Percentiles rank a stretch among this genome's conserved stretches.
These are phyloP conservation scores for Gulo gulo DNA, from an alignment of 2,113 vertebrate species.

Conservation along the genomic window DNA sequence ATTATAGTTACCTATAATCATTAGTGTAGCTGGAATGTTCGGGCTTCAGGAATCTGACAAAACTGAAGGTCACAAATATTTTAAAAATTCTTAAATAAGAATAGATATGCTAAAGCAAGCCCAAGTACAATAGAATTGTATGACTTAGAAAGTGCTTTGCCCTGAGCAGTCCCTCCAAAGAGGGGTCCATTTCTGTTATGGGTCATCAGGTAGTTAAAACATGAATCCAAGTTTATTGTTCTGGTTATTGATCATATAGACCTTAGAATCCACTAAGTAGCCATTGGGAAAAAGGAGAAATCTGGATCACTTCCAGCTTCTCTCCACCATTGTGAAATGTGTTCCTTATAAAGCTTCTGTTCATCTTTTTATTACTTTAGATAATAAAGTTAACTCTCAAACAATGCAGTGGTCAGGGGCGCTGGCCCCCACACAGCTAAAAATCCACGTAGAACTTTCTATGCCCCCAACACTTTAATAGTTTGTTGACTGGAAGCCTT, in stretches of 20 bases:
- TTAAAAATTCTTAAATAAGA: not conserved
- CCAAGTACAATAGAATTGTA: not conserved
- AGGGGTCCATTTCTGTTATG: not conserved
- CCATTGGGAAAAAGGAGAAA: not conserved
- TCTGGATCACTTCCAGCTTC: not conserved
- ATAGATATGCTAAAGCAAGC: not conserved
- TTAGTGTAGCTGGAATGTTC: not conserved
- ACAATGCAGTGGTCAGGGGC: not conserved
- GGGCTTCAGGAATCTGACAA: not conserved
- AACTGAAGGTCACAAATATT: not conserved
- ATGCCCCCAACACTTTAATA: not conserved
- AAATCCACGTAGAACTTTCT: not conserved
- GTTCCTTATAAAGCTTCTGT: not conserved
- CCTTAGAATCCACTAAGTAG: not conserved
- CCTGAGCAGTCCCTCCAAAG: not conserved
- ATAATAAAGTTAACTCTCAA: not conserved
- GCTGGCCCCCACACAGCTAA: not conserved
- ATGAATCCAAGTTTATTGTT: not conserved
- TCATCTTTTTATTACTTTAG: not conserved
- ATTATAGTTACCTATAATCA: not conserved
- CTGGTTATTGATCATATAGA: not conserved
- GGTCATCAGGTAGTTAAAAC: not conserved
- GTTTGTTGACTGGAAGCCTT: not conserved
- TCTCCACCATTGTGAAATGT: not conserved
- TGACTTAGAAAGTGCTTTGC: not conserved